Evolutionary conservation across 2,888 invertebrate genomes (phyloP).

Genomic region (Muscina levida): DNA sequence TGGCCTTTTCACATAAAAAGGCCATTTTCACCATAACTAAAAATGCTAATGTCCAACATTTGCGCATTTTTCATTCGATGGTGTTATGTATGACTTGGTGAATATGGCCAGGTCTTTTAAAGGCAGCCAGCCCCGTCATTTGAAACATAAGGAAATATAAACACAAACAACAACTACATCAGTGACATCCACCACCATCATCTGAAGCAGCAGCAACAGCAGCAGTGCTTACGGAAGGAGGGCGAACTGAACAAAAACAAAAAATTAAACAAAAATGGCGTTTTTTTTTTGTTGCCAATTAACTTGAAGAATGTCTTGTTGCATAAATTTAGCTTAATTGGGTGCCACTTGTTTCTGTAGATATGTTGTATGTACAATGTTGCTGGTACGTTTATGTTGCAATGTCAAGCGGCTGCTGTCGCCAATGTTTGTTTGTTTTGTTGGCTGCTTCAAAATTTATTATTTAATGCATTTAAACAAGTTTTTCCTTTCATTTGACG

Average conservation of each 20-base stretch:
- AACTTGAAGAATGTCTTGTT: slow-evolving; percentile 66
- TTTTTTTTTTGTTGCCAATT: slow-evolving; percentile 67
- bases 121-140: slow-evolving; percentile 25
- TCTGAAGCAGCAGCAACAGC: no score
- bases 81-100: neutral
- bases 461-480: slow-evolving; percentile 62
- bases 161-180: neutral
- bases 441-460: slow-evolving; percentile 58
- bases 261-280: slow-evolving; percentile 56
- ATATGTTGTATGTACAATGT: slow-evolving; percentile 1
- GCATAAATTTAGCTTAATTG: slow-evolving; percentile 66
- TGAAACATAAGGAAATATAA: slow-evolving; percentile 36
- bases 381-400: neutral
- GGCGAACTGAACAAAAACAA: slow-evolving; percentile 4
- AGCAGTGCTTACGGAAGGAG: neutral
- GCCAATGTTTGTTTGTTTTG: slow-evolving; percentile 36
- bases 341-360: slow-evolving; percentile 64
- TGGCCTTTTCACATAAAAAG: no score
- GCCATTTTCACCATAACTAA: slow-evolving; percentile 57
- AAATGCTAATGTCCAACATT: slow-evolving; percentile 42
- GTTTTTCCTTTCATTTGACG: slow-evolving; percentile 46
- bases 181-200: neutral
- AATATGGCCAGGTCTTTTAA: slow-evolving; percentile 17
- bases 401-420: neutral
- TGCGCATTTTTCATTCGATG: slow-evolving; percentile 27